A percentile compares a stretch with the other conserved stretches of the same genome.
Conservation (phyloP, 1,140 invertebrate genomes). For the Euura lappo region DNA sequence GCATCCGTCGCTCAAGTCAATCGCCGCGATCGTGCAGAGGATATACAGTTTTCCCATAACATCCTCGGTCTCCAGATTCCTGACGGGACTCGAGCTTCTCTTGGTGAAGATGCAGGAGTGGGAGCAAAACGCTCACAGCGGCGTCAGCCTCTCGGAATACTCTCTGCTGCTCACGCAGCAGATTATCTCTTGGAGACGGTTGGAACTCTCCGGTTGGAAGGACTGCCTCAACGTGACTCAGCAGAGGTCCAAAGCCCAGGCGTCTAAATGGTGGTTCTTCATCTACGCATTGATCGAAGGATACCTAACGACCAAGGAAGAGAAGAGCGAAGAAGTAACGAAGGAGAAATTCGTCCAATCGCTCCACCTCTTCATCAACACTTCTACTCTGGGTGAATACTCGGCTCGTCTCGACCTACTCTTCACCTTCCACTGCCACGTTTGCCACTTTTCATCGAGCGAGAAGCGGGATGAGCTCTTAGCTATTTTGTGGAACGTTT, state of each 20-base stretch:
- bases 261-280: slow-evolving; percentile 90
- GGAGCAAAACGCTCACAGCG: slow-evolving; percentile 89
- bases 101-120: slow-evolving; percentile 86
- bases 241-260: slow-evolving; percentile 67
- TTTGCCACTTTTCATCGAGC: slow-evolving; percentile 61
- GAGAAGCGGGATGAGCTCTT: slow-evolving; percentile 64
- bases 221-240: slow-evolving; percentile 72
- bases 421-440: slow-evolving; percentile 78
- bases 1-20: slow-evolving; percentile 83
- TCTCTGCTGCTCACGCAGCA: slow-evolving; percentile 76
- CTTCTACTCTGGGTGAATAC: slow-evolving; percentile 85
- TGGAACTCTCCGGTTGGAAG: slow-evolving; percentile 90
- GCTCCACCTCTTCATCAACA: slow-evolving; percentile 85
- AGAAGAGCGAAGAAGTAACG: slow-evolving; percentile 22
- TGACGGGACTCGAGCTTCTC: slow-evolving; percentile 90
- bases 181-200: slow-evolving; percentile 89
- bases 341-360: slow-evolving; percentile 55
- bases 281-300: slow-evolving; percentile 75
- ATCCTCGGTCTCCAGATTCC: slow-evolving; percentile 84
- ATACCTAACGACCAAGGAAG: slow-evolving; percentile 39
- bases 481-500: slow-evolving; percentile 83
- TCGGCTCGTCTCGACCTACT: slow-evolving; percentile 79
- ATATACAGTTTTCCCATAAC: slow-evolving; percentile 81
- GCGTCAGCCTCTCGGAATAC: slow-evolving; percentile 79
- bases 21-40: slow-evolving; percentile 73